These are phyloP conservation scores for Dromiciops gliroides DNA, from an alignment of 2,113 vertebrate species.

Conservation along the genomic window DNA sequence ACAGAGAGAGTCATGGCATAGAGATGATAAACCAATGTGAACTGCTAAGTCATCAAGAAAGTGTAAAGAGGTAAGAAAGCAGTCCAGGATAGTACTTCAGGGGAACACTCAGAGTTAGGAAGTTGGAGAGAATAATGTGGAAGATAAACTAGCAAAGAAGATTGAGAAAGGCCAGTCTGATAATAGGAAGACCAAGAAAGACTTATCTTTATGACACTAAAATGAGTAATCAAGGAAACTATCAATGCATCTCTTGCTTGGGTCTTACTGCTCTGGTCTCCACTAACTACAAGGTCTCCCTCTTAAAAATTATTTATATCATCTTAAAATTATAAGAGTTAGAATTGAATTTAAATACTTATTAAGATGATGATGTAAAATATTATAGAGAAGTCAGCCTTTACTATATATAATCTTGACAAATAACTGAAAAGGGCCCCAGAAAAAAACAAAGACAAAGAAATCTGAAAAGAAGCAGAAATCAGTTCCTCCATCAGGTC, in stretches of 20 bases:
- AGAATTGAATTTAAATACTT: not conserved
- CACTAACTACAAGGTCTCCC: not conserved
- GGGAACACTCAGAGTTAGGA: not conserved
- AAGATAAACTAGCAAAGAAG: not conserved
- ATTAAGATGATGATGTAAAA: not conserved
- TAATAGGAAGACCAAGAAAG: not conserved
- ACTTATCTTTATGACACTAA: not conserved
- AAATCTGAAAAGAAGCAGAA: not conserved
- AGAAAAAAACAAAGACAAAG: not conserved
- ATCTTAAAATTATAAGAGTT: not conserved
- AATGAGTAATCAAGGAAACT: not conserved
- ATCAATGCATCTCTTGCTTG: not conserved
- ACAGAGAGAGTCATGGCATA: not conserved
- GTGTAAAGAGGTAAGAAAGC: not conserved
- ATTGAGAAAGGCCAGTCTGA: not conserved
- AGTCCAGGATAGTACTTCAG: not conserved
- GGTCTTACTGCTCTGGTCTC: not conserved
- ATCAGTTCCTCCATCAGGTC: not conserved
- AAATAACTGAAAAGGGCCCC: not conserved
- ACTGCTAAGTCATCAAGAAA: not conserved
- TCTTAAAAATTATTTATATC: not conserved
- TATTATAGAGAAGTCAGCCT: not conserved
- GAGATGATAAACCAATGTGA: not conserved
- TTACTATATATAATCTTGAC: not conserved
- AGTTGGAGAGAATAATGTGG: not conserved